Conservation (phyloP, 1,140 invertebrate genomes). For the Gryon sp. region DNA sequence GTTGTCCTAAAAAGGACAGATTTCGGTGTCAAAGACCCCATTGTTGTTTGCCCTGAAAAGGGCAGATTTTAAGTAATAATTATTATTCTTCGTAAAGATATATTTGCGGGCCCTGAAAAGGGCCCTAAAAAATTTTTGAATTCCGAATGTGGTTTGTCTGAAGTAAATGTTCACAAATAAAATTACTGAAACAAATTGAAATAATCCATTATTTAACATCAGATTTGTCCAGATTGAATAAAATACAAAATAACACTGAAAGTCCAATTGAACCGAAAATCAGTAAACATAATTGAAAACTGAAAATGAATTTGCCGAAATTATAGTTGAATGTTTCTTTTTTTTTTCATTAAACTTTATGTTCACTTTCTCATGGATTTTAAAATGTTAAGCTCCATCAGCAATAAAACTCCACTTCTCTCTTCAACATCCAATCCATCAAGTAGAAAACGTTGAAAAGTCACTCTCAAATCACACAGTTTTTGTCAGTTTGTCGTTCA, state of each 20-base stretch:
- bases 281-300: not conserved
- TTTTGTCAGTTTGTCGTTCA: constrained; percentile 28
- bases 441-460: constrained; percentile 57
- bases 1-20: constrained; percentile 70
- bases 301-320: no score
- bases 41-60: constrained; percentile 71
- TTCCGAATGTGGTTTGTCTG: not conserved
- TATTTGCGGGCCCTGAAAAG: constrained; percentile 77
- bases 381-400: constrained; percentile 16
- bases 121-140: constrained; percentile 70
- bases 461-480: constrained; percentile 36
- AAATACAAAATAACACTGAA: no score
- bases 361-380: no score
- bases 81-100: constrained; percentile 60
- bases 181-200: not conserved
- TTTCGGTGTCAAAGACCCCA: no score
- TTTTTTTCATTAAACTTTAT: no score
- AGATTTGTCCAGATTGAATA: no score
- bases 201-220: no score
- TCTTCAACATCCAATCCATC: constrained; percentile 8
- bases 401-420: constrained; percentile 13
- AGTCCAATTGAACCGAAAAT: not conserved
- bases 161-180: not conserved
- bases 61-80: constrained; percentile 61
- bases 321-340: no score